Base-by-base conservation (phyloP, 2,797 vertebrate genomes). In the Acipenser ruthenus region DNA sequence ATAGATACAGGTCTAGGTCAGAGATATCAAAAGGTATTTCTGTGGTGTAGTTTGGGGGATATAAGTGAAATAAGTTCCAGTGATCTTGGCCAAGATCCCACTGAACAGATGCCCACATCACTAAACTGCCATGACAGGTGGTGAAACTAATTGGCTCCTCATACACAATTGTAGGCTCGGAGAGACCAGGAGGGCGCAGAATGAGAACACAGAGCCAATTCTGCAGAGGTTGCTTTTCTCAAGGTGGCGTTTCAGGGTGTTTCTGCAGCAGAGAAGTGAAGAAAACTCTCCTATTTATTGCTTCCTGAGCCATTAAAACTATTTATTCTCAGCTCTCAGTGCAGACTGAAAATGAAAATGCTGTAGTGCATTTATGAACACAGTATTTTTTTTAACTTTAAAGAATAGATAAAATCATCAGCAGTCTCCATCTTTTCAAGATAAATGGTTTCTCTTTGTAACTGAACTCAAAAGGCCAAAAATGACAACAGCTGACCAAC, bases 111-210 rank as follows among this genome's bases (percentile, higher is more conserved):
- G 81, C 74, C 78, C 81, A 67, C 67, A 62, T 73, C 68, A 75
- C 74, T 84, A 80, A 85, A 82, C 78, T 65, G 55, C 72, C 0
- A 76, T 67, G 76, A 84, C 83, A 84, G 85, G 82, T 85, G 83
- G 80, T 68, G 77, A 78, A 74, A 74, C 82, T 84, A 85, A 85
- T 84, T 85, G 82, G 73, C 73, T 75, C 72, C 18, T 48, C 8
- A 47, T 73, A 69, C 62, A 71, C 68, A 58, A n/a, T 72, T 67
- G 48, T 74, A 70, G 72, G 67, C 71, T n/a, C 68, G 10, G 37
- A 65, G 37, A 1, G 67, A 71, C 8, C 67, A 74, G 48, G 15
- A 50, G 48, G 61, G 52, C 37, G 63, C 37, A 62, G 53, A 8
- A 55, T 2, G 65, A 60, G 65, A 66, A 50, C 50, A 8, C 9